Conservation (phyloP, 64 coral and sea anemone genomes). For the Anthopleura sola region DNA sequence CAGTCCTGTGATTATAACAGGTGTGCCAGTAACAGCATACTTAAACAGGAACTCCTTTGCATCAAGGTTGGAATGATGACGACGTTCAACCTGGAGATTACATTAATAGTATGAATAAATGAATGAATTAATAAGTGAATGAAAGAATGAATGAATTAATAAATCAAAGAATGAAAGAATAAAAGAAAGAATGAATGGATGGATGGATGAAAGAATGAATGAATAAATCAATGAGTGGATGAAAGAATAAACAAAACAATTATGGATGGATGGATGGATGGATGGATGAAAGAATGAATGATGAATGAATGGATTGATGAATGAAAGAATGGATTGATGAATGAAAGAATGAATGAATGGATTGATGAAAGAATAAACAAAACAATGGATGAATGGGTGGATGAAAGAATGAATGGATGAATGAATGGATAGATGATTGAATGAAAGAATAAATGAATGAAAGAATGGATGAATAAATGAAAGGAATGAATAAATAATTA, state of each 20-base stretch:
- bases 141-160: no score
- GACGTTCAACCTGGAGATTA: conserved; percentile 31
- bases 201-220: no score
- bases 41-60: conserved; percentile 41
- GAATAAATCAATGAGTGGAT: no score
- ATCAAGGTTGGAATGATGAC: conserved; percentile 18
- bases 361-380: background rate
- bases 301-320: no score
- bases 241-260: background rate
- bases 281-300: no score
- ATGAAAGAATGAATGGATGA: no score
- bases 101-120: background rate
- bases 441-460: background rate
- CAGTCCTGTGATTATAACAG: conserved; percentile 55
- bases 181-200: no score
- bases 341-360: background rate
- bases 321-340: no score
- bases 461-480: background rate
- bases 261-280: background rate
- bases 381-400: background rate
- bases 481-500: background rate
- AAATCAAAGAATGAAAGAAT: no score
- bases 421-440: no score
- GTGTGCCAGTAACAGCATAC: conserved; percentile 42
- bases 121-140: no score